These are phyloP conservation scores for Anarsia innoxiella DNA, from an alignment of 2,888 invertebrate species.

Conservation along the genomic window DNA sequence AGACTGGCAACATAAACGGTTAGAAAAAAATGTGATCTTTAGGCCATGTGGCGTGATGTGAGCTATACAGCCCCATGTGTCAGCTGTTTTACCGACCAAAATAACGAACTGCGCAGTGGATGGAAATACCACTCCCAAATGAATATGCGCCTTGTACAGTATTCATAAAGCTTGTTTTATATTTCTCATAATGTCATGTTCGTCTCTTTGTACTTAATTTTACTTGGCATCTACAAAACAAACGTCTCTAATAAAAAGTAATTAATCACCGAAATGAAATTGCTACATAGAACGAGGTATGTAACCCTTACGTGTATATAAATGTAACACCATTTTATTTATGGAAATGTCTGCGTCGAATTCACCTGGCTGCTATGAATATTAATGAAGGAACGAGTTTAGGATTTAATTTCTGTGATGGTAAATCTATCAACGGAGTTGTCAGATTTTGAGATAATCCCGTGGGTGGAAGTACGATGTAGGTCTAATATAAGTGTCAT, in stretches of 20 bases:
- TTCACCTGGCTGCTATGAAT: conserved; percentile 9
- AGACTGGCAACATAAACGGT: not conserved
- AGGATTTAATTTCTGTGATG: conserved; percentile 13
- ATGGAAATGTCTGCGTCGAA: conserved; percentile 7
- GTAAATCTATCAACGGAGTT: conserved; percentile 13
- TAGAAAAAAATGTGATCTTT: conserved; percentile 9
- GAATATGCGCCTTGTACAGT: conserved; percentile 25
- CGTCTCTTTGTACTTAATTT: conserved; percentile 1
- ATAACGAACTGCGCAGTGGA: conserved; percentile 53
- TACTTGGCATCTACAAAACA: conserved; percentile 4
- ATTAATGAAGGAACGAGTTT: conserved; percentile 10
- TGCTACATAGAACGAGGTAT: not conserved
- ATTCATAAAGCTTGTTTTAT: not conserved
- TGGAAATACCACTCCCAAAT: conserved; percentile 26
- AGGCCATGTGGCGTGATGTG: conserved; percentile 33
- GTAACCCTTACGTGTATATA: not conserved
- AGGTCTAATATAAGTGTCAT: too few relatives aligned
- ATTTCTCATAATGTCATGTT: not conserved
- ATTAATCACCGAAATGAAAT: too few relatives aligned
- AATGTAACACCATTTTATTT: conserved; percentile 1
- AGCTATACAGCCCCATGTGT: conserved; percentile 41
- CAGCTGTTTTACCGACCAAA: conserved; percentile 47
- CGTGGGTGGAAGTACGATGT: conserved; percentile 2
- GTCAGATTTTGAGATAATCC: conserved; percentile 14
- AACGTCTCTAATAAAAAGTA: too few relatives aligned